Conservation (phyloP, 2,888 invertebrate genomes). For the Dicranocentrus wangi region DNA sequence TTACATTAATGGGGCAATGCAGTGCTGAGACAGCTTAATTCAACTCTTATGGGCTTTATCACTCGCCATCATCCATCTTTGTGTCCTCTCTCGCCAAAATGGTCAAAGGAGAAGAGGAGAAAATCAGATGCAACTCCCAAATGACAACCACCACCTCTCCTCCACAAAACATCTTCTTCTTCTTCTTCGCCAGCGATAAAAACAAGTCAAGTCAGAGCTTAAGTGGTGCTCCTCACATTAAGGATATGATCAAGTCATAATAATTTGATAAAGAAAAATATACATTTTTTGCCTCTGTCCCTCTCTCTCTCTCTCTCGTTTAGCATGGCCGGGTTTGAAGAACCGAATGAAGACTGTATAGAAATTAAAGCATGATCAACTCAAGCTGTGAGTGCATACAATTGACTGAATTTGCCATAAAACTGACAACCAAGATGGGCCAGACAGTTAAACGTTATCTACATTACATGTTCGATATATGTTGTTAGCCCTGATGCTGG, state of each 20-base stretch:
- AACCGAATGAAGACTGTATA: slow-evolving; percentile 15
- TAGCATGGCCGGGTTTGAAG: neutral
- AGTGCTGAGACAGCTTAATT: too few species aligned
- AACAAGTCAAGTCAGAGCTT: slow-evolving; percentile 12
- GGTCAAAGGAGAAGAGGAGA: too few species aligned
- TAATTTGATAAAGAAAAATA: slow-evolving; percentile 47
- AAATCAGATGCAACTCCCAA: too few species aligned
- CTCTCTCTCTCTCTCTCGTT: too few species aligned
- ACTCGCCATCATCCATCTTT: too few species aligned
- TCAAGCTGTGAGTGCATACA: slow-evolving; percentile 50
- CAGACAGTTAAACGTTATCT: slow-evolving; percentile 35
- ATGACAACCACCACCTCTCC: too few species aligned
- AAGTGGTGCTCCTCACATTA: slow-evolving; percentile 52
- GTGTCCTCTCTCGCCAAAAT: too few species aligned
- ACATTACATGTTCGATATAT: neutral
- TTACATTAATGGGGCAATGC: too few species aligned
- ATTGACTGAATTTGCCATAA: slow-evolving; percentile 42
- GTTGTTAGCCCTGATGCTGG: too few species aligned
- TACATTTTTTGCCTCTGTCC: too few species aligned
- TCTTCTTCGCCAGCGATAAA: slow-evolving; percentile 26
- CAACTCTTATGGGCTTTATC: too few species aligned
- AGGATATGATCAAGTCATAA: slow-evolving; percentile 47
- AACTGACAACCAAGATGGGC: slow-evolving; percentile 50
- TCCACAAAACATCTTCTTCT: too few species aligned
- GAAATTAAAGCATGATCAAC: slow-evolving; percentile 24